Evolutionary conservation across 2,888 invertebrate genomes (phyloP).

Genomic region (Barypeithes pellucidus): DNA sequence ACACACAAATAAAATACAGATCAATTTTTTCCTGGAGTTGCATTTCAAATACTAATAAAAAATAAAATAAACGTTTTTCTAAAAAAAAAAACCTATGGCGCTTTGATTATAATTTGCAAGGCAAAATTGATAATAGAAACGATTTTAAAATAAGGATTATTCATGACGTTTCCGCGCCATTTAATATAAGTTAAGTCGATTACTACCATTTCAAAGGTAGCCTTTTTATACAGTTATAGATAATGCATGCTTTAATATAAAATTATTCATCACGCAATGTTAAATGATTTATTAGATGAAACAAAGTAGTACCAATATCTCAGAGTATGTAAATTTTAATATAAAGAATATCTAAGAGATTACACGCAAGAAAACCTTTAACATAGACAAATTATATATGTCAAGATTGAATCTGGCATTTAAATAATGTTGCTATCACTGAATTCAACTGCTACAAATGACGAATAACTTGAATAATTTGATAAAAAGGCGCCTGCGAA

Average conservation of each 20-base stretch:
- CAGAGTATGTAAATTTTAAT: conserved; percentile 40
- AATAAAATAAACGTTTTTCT: too few relatives aligned
- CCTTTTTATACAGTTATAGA: conserved; percentile 5
- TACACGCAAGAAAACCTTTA: conserved; percentile 31
- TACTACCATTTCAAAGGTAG: neutral
- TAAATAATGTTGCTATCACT: conserved; percentile 34
- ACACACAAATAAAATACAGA: neutral
- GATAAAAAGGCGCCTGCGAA: conserved; percentile 25
- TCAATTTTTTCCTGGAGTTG: too few relatives aligned
- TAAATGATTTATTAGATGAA: conserved; percentile 40
- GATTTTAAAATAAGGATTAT: neutral
- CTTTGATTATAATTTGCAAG: too few relatives aligned
- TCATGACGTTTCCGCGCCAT: neutral
- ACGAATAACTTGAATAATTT: conserved; percentile 29
- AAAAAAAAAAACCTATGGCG: too few relatives aligned
- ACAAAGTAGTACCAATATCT: conserved; percentile 31
- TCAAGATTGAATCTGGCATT: conserved; percentile 35
- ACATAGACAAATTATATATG: conserved; percentile 43
- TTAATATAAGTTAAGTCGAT: neutral
- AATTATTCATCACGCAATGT: conserved; percentile 24
- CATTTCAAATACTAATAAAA: too few relatives aligned
- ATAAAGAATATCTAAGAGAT: conserved; percentile 29
- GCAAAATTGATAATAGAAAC: neutral
- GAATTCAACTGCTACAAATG: conserved; percentile 23
- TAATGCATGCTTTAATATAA: conserved; percentile 1